Percentiles rank a stretch among this genome's conserved stretches.
Conservation (phyloP, 2,113 vertebrate species). For the Colius striatus region DNA sequence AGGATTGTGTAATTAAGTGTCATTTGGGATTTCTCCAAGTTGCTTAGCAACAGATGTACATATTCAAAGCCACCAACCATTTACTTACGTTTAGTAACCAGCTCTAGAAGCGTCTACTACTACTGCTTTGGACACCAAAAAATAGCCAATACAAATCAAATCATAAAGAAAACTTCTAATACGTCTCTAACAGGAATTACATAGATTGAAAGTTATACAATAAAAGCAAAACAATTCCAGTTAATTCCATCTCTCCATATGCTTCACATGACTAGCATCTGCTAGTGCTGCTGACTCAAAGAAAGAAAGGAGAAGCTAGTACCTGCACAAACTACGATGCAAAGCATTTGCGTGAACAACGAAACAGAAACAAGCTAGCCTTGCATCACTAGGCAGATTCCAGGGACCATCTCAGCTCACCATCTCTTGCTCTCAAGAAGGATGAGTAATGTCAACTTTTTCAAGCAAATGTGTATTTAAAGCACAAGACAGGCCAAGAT, state of each 20-base stretch:
- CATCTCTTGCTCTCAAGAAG: not conserved
- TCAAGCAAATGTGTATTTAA: not conserved
- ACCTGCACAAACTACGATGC: not conserved
- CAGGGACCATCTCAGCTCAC: not conserved
- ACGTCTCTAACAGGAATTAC: not conserved
- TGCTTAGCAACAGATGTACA: constrained; percentile 40
- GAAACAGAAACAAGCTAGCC: not conserved
- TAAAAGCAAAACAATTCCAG: not conserved
- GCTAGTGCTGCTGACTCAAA: not conserved
- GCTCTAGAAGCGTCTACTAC: not conserved
- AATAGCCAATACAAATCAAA: not conserved
- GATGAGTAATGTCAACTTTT: not conserved
- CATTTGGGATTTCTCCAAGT: constrained; percentile 34
- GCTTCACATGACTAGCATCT: not conserved
- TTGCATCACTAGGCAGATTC: not conserved
- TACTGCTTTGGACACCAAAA: not conserved
- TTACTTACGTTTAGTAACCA: not conserved
- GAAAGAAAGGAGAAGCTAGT: not conserved
- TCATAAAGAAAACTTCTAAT: not conserved
- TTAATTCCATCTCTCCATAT: not conserved
- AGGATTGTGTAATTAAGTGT: constrained; percentile 1
- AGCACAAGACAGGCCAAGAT: not conserved
- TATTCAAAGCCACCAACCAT: not conserved
- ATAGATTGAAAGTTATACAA: not conserved
- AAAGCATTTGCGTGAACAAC: not conserved